Evolutionary conservation across 1,140 invertebrate species (phyloP), one percentile per base, ranked within the genome.

Genomic region (Drosophila bifasciata): DNA sequence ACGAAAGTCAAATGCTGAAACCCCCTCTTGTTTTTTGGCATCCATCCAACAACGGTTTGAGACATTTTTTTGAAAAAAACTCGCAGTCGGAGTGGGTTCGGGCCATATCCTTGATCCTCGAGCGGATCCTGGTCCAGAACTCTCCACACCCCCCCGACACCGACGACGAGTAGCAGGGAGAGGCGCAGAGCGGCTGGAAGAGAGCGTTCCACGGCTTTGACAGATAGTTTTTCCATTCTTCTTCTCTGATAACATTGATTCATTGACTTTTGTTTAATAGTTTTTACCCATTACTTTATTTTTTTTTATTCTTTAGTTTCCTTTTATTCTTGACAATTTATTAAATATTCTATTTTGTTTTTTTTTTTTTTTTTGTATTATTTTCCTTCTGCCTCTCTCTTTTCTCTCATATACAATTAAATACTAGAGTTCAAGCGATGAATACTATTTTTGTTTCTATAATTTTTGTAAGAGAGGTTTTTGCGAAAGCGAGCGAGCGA

Each of bases 1-100:
- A 86, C 83, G 83, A 86, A 88, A 76, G 79, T 78, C 84, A 69
- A 69, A 85, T 83, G 84, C 84, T 83, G 67, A 79, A 86, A 79
- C 79, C 83, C 81, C 83, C 83, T 88, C 83, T 88, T 88, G 83
- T 89, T 88, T 81, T 80, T 74, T 58, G 59, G 81, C 63, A 76
- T 75, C 61, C 76, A 79, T 69, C 43, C 58, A 60, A 73, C 58
- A 60, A 73, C 62, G 64, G 64, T 68, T 68, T 68, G 63, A 69
- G 66, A 69, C 63, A 69, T 64, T 21, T 46, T 68, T 36, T 17
- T n/a, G n/a, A n/a, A 36, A 21, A 36, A 51, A 17, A 46, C 32
- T 55, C 40, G 5, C 16, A 21, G 19, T 25, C 43, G 28, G 16
- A 21, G 11, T n/a, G 49, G 23, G 23, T 64, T 40, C 11, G 8